Evolutionary conservation across 2,113 vertebrate species (phyloP).

Genomic region (Archilochus colubris): DNA sequence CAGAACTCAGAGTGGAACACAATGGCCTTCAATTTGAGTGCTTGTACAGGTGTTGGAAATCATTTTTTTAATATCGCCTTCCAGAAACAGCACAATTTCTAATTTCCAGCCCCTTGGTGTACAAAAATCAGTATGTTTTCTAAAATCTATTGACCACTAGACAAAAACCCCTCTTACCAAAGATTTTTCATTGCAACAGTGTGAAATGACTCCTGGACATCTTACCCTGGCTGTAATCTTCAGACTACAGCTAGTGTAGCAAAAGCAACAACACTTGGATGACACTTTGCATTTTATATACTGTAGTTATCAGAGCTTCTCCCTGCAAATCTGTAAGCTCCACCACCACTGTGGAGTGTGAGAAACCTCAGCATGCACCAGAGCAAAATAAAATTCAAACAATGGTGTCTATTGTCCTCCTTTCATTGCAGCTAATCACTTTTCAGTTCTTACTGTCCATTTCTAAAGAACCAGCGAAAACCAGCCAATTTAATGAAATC

Average conservation of each 20-base stretch:
- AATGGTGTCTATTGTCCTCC: not conserved
- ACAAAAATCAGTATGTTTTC: not conserved
- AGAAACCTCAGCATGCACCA: not conserved
- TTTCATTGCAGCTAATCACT: not conserved
- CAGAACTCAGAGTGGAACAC: no score
- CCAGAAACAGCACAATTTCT: no score
- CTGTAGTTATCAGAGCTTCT: not conserved
- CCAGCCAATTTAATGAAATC: not conserved
- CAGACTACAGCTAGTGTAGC: not conserved
- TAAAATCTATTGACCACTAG: not conserved
- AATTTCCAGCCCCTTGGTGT: no score
- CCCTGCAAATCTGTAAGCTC: not conserved
- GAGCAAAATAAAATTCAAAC: not conserved
- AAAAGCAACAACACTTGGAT: not conserved
- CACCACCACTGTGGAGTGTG: not conserved
- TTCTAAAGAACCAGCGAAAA: not conserved
- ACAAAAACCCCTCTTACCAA: not conserved
- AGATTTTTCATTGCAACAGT: not conserved
- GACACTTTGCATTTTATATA: rapidly evolving
- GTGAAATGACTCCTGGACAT: no score
- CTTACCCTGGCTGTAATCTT: not conserved
- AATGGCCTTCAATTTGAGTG: no score
- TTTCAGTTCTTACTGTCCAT: not conserved
- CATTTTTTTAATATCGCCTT: no score
- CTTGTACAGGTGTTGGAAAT: no score